A percentile compares a stretch with the other conserved stretches of the same genome.
These are phyloP conservation scores for Aproaerema taeniolella DNA, from an alignment of 2,888 invertebrate species.

Conservation along the genomic window DNA sequence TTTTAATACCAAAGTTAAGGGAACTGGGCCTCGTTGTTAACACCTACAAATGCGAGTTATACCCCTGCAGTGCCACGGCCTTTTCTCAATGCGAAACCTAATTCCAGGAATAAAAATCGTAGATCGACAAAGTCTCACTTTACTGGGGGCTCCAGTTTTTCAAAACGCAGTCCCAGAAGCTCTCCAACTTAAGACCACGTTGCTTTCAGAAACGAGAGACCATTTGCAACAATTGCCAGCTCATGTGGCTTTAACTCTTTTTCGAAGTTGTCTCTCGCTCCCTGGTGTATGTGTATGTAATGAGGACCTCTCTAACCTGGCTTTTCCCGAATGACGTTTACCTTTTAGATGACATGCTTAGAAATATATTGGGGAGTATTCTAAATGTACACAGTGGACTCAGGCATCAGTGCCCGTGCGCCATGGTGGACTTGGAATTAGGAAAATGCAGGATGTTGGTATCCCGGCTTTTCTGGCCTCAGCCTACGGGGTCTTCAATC, in stretches of 20 bases:
- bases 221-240: too few species aligned
- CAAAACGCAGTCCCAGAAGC: too few species aligned
- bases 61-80: too few species aligned
- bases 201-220: too few species aligned
- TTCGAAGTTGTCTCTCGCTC: neutral
- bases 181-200: too few species aligned
- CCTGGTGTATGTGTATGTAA: neutral
- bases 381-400: neutral
- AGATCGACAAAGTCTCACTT: too few species aligned
- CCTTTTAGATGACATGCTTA: neutral
- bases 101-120: too few species aligned
- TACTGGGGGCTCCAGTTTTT: too few species aligned
- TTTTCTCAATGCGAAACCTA: too few species aligned
- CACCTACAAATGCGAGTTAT: too few species aligned
- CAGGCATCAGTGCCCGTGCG: neutral
- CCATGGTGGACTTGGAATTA: neutral
- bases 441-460: neutral
- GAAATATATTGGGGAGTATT: neutral
- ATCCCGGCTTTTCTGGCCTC: neutral
- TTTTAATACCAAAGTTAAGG: too few species aligned
- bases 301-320: neutral
- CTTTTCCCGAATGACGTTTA: neutral
- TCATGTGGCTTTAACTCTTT: neutral
- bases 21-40: too few species aligned
- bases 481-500: neutral